Evolutionary conservation across 1,140 invertebrate genomes (phyloP).

Genomic region (Sweltsa coloradensis): DNA sequence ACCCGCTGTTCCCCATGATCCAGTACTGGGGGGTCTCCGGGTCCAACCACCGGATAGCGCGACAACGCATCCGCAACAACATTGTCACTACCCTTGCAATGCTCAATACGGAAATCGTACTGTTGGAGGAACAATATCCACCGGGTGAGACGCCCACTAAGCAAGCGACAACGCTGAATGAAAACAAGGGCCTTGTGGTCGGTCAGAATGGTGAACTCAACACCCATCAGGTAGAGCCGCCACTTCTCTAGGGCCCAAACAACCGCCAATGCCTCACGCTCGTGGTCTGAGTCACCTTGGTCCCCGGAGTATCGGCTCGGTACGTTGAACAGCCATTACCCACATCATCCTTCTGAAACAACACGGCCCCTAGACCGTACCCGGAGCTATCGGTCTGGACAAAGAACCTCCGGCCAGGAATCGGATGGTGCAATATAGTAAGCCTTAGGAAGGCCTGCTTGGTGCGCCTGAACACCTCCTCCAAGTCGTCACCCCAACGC

Average conservation of each 20-base stretch:
- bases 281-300: constrained; percentile 31
- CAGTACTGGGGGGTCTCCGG: not conserved
- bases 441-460: constrained; percentile 19
- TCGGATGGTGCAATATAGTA: constrained; percentile 17
- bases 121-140: constrained; percentile 30
- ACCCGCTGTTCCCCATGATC: not conserved
- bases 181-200: constrained; percentile 33
- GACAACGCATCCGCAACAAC: constrained; percentile 22
- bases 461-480: constrained; percentile 17
- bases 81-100: constrained; percentile 26
- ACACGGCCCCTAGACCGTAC: constrained; percentile 20
- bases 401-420: constrained; percentile 19
- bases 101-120: constrained; percentile 27
- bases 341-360: constrained; percentile 19
- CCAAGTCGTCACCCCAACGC: constrained; percentile 18
- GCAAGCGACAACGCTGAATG: constrained; percentile 28
- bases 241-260: constrained; percentile 30
- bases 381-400: constrained; percentile 22
- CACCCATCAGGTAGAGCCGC: constrained; percentile 28
- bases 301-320: constrained; percentile 27
- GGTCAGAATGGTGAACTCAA: constrained; percentile 31
- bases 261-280: constrained; percentile 34
- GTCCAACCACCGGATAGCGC: not conserved
- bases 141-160: constrained; percentile 27
- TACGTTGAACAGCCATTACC: constrained; percentile 25